Evolutionary conservation across 2,888 invertebrate species (phyloP).

Genomic region (Julus scanicus): DNA sequence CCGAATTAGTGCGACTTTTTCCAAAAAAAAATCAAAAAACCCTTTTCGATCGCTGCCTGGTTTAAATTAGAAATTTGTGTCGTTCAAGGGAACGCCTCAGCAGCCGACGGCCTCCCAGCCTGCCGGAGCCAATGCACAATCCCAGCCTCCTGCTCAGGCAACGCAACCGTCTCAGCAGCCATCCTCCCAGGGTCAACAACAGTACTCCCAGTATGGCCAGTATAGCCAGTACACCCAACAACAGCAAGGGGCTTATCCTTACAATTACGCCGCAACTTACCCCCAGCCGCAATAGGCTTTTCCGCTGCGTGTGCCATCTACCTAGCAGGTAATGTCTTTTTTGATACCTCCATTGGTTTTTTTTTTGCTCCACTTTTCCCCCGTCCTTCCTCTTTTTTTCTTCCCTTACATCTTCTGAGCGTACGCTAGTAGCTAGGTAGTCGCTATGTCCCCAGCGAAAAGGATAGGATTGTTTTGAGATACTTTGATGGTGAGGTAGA

Average conservation of each 20-base stretch:
- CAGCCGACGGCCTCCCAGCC: slow-evolving; percentile 19
- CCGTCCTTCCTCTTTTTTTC: background rate
- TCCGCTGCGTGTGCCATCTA: background rate
- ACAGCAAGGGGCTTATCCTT: slow-evolving; percentile 51
- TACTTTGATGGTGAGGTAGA: background rate
- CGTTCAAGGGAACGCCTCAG: slow-evolving; percentile 57
- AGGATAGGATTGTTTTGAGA: background rate
- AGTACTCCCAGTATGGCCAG: slow-evolving; percentile 58
- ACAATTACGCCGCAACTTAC: slow-evolving; percentile 53
- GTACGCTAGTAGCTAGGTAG: background rate
- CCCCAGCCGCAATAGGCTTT: slow-evolving; percentile 56
- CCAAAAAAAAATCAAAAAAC: background rate
- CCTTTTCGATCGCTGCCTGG: background rate
- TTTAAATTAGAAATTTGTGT: slow-evolving; percentile 51
- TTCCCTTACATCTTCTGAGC: slow-evolving; percentile 1
- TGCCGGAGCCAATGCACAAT: slow-evolving; percentile 53
- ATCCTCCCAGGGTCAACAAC: slow-evolving; percentile 57
- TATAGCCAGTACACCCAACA: slow-evolving; percentile 55
- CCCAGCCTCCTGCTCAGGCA: slow-evolving; percentile 60
- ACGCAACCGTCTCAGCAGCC: slow-evolving; percentile 55
- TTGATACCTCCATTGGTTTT: slow-evolving; percentile 24
- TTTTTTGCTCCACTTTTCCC: slow-evolving; percentile 37
- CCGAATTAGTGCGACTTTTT: background rate
- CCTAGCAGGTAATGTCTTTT: slow-evolving; percentile 49
- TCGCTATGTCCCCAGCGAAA: background rate